Base-by-base conservation (phyloP, 2,113 vertebrate species). In the Capreolus pygargus region DNA sequence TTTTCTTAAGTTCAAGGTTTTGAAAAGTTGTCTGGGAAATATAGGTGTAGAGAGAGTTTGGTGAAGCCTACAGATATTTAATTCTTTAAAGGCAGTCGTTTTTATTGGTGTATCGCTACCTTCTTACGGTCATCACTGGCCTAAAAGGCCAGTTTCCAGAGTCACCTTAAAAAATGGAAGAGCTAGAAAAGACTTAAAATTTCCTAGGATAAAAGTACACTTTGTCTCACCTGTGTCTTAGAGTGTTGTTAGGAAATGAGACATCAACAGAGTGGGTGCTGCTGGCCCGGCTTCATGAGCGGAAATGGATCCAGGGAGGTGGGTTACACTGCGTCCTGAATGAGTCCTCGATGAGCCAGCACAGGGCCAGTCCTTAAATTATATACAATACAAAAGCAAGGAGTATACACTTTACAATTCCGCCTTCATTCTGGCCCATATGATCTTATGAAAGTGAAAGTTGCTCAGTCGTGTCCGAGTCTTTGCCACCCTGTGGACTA, bases 1-100 rank as follows among this genome's bases (percentile, higher is more conserved):
- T 92, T 57, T 86, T 84, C 79, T 60, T 86, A 45, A 90, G 60
- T 58, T 85, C 45, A 27, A 74, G 11, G 17, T 45, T 96, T 91
- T 43, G 21, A 47, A 87, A 76, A 23, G 25, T 39, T 67, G 50
- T 88, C 84, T 60, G 89, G 39, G 19, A 76, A 74, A 43, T 36
- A 3, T 0, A n/a, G 57, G 47, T 8, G 39, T 43, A 21, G 50
- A 57, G 79, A 52, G 50, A 70, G 47, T 50, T 61, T 21, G 54
- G 12, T 64, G 74, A 52, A 43, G 27, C 45, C 30, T 28, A 11
- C 10, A 50, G 11, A 30, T 86, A 54, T 67, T 95, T 61, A 54
- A 67, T 43, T n/a, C 86, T 33, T 85, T 82, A 19, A 58, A 92
- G 54, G 33, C 12, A 36, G 50, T 19, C 47, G 9, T 1, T 60